phyloP scores from a whole-genome alignment of 2,888 invertebrate genomes.

The Nesidiocoris tenuis region DNA sequence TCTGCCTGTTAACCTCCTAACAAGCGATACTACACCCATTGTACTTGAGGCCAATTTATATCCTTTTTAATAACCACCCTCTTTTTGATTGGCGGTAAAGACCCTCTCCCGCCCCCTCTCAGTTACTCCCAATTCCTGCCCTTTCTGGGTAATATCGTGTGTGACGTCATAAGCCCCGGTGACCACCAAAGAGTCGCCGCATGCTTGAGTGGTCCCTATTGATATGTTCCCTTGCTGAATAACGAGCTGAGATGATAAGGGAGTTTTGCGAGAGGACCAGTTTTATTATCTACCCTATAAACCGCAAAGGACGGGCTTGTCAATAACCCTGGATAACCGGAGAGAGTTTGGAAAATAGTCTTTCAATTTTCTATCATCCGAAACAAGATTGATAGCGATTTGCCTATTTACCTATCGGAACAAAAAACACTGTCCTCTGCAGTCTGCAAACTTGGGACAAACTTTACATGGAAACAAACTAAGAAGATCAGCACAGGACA shows the following conservation, averaged over 20 bases:
- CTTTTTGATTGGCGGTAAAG: constrained; percentile 28
- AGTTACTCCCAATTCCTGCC: background rate
- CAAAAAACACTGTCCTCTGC: no score
- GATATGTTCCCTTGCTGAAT: background rate
- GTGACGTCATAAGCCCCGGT: background rate
- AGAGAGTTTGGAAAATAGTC: no score
- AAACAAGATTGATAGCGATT: no score
- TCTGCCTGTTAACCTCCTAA: constrained; percentile 24
- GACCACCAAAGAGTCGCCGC: background rate
- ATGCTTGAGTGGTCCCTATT: background rate
- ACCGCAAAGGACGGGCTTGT: no score
- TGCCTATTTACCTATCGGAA: no score
- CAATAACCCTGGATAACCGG: no score
- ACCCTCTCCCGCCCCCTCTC: background rate
- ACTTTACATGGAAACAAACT: no score
- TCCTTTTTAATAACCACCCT: constrained; percentile 24
- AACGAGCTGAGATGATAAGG: background rate
- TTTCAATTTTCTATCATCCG: no score
- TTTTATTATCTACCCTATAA: no score
- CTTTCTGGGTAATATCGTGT: background rate
- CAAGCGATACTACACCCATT: constrained; percentile 29
- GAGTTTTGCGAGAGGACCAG: background rate
- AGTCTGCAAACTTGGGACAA: no score
- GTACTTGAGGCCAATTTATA: constrained; percentile 27
- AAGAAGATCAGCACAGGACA: no score